These are phyloP conservation scores for Oeneis ivallda DNA, from an alignment of 2,888 invertebrate genomes.

Conservation along the genomic window DNA sequence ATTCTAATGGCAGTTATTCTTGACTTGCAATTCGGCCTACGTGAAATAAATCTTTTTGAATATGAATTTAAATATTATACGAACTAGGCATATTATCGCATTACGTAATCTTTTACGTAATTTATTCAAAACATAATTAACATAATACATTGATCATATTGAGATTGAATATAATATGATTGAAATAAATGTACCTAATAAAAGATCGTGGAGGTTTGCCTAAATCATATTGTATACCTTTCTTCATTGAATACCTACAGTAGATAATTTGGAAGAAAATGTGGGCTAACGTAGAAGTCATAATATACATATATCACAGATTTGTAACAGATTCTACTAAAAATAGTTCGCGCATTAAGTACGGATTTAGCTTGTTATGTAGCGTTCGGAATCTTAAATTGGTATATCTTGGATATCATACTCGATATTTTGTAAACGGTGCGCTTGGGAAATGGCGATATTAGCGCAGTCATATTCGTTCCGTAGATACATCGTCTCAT, in stretches of 20 bases:
- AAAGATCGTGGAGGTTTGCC: too few relatives aligned
- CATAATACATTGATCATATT: not conserved
- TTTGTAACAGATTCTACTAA: conserved; percentile 27
- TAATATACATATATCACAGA: conserved; percentile 29
- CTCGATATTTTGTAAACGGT: conserved; percentile 23
- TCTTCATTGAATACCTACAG: not conserved
- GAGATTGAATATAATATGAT: too few relatives aligned
- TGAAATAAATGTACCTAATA: not conserved
- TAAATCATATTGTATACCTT: too few relatives aligned
- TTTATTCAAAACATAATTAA: not conserved
- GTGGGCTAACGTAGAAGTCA: conserved; percentile 27
- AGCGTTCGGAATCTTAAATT: conserved; percentile 21
- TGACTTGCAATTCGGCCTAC: too few relatives aligned
- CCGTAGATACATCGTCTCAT: conserved; percentile 27
- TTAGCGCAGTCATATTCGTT: conserved; percentile 20
- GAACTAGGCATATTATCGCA: not conserved
- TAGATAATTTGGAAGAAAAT: conserved; percentile 7
- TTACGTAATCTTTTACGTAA: not conserved
- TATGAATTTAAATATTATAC: not conserved
- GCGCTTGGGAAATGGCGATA: conserved; percentile 12
- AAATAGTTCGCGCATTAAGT: conserved; percentile 28
- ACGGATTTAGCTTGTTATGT: conserved; percentile 28
- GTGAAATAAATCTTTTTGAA: too few relatives aligned
- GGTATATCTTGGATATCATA: conserved; percentile 21
- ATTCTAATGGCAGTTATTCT: not conserved